Base-by-base conservation (phyloP, 2,113 vertebrate genomes). In the Spermophilus dauricus region DNA sequence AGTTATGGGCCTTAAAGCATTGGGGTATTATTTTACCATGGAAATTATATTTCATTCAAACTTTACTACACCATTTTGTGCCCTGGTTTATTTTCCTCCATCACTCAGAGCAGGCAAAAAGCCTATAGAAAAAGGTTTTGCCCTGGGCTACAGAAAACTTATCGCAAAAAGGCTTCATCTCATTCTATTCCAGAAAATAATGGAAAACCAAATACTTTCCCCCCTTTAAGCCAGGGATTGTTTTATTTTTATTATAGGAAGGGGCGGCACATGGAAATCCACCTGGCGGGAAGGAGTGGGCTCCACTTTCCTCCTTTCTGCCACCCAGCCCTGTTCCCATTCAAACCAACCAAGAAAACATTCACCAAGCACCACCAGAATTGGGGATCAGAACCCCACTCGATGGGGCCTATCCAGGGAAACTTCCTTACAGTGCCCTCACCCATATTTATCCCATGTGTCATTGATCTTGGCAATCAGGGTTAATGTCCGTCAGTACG, bases 131-230 rank as follows among this genome's bases (percentile, higher is more conserved):
- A 75, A 56, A 81, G 94, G 39, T 88, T 96, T 77, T 94, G 17
- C 89, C 51, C 0, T 65, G 1, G 70, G 89, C 96, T 93, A 32
- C 37, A 28, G n/a, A 93, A 96, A 96, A 94, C 89, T 96, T 86
- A 81, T 51, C 97, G 58, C 51, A 45, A 88, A 97, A 97, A 37
- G 58, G 26, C 63, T 48, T 85, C 53, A 70, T 91, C 42, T 95
- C 67, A 73, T 84, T 93, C 73, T 92, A 92, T 86, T 96, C 37
- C 65, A 17, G 90, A 89, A 95, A 95, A 96, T 81, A 51, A 89
- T 28, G 70, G 22, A 45, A 45, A 90, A 73, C 45, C 67, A 85
- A 94, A 95, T 87, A 16, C 1, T 9, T 26, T 89, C 53, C 45
- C 56, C 61, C 51, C 78, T 93, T 72, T 86, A 92, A 89, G 53